Base-by-base conservation (phyloP, 2,888 invertebrate species). In the Gastrophysa polygoni region DNA sequence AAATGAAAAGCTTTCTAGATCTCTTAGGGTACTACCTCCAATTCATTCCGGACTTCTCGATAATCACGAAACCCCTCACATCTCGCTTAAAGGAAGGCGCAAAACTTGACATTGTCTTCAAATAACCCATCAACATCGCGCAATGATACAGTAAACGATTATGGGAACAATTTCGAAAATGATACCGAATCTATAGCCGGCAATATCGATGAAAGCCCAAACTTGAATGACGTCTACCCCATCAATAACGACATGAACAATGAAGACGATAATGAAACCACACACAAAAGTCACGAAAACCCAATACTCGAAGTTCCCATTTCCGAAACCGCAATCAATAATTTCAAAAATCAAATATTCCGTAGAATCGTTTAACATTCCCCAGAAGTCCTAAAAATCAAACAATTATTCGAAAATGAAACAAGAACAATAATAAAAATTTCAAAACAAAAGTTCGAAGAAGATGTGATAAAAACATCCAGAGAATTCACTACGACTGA, bases 301-400 rank as follows among this genome's bases (percentile, higher is more conserved):
- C 59, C 59, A 10, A 55, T 59, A n/a, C 32, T 46, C 3, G 44
- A 51, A 24, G 50, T 57, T 10, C 57, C 57, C 1, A 57, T 57
- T 8, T 29, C 57, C 16, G 57, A 57, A 32, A 49, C 16, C 34
- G 14, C 48, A 14, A 38, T 57, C 24, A 57, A 50, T 14, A 34
- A 49, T 49, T 50, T 38, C 17, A 17, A 59, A 29, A 51, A 59
- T 43, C 59, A 51, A 59, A 51, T 59, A 59, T 38, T 57, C 7
- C 7, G 49, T 10, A 29, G 29, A 32, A 18, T 18, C 1, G 50
- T 50, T 11, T 32, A 18, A 6, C 24, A 59, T 38, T 24, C 50
- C n/a, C 44, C 44, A 20, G 44, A 16, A 5, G 2, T 16, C 1
- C 50, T 28, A 21, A 38, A 34, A 24, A 52, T 50, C 10, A 38